Conservation (phyloP, 92 coral and sea anemone genomes). For the Hydrozoanthus gracilis region DNA sequence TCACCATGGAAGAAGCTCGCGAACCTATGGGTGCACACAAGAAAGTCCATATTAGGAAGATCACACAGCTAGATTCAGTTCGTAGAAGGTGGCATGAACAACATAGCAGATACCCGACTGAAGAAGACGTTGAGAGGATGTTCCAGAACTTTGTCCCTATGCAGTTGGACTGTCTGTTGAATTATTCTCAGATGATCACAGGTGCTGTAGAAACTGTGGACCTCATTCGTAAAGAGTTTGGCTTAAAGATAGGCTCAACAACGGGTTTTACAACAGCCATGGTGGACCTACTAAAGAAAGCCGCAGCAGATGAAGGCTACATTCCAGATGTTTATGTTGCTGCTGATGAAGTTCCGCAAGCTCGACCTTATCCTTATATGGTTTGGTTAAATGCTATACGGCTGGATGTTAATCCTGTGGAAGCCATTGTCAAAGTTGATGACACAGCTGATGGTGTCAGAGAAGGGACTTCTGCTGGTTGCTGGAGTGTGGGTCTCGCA, state of each 20-base stretch:
- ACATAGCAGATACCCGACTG: constrained; percentile 84
- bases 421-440: constrained; percentile 96
- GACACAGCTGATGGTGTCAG: constrained; percentile 97
- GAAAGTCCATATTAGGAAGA: constrained; percentile 86
- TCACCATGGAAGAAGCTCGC: constrained; percentile 94
- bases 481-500: constrained; percentile 99
- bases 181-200: constrained; percentile 91
- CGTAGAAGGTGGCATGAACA: constrained; percentile 92
- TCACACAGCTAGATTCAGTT: constrained; percentile 88
- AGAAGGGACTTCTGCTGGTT: constrained; percentile 98
- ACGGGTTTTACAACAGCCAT: constrained; percentile 95
- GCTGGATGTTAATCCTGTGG: constrained; percentile 90
- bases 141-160: constrained; percentile 86
- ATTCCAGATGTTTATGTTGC: constrained; percentile 97
- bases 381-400: constrained; percentile 95
- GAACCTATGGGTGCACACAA: constrained; percentile 99
- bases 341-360: constrained; percentile 99
- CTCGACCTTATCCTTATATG: constrained; percentile 99
- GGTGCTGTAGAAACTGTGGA: constrained; percentile 95
- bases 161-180: constrained; percentile 76
- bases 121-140: constrained; percentile 93
- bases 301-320: constrained; percentile 90
- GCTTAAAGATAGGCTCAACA: constrained; percentile 93
- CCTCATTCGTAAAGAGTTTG: constrained; percentile 68
- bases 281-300: constrained; percentile 81